Base-by-base conservation (phyloP, 1,140 invertebrate genomes). In the Eufriesea mexicana region DNA sequence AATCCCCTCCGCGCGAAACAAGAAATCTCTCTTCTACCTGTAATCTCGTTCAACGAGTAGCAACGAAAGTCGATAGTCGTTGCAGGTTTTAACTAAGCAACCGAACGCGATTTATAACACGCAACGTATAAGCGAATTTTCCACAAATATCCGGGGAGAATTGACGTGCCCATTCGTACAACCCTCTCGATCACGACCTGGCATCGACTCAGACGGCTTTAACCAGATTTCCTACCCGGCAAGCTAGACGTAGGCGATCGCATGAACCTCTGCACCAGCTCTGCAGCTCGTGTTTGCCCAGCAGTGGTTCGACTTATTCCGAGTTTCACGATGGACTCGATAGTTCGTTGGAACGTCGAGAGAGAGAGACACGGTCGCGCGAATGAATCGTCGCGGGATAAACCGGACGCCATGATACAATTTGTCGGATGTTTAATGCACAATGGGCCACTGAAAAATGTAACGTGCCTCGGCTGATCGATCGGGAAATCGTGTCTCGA, bases 161-260 rank as follows among this genome's bases (percentile, higher is more conserved):
- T 74, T 6, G 49, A 45, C 45, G 59, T 10, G 16, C 18, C 23
- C 59, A 23, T 64, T 74, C 35, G 9, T n/a, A 23, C 28, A 35
- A 61, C 57, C 77, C 68, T 66, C 83, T 87, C 74, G 72, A 82
- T 84, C 86, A 67, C 71, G 64, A 55, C 25, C 51, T 75, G 79
- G 57, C 83, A 64, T 35, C 47, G 74, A 84, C 62, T 84, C 86
- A 74, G 72, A 54, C 74, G 72, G 73, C 81, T 85, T 88, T 85
- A 85, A 88, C 86, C 73, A 76, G 74, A 77, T 88, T 71, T 49
- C 68, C 59, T 74, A 75, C 67, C 59, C 66, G 45, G 59, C 59
- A 82, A 78, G 78, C 74, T 74, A 47, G 83, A 87, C 78, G 83
- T 78, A 61, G 82, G 42, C 67, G 83, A 88, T 88, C 84, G 75